Evolutionary conservation across 2,888 invertebrate species (phyloP).

Genomic region (Pammene aurita): DNA sequence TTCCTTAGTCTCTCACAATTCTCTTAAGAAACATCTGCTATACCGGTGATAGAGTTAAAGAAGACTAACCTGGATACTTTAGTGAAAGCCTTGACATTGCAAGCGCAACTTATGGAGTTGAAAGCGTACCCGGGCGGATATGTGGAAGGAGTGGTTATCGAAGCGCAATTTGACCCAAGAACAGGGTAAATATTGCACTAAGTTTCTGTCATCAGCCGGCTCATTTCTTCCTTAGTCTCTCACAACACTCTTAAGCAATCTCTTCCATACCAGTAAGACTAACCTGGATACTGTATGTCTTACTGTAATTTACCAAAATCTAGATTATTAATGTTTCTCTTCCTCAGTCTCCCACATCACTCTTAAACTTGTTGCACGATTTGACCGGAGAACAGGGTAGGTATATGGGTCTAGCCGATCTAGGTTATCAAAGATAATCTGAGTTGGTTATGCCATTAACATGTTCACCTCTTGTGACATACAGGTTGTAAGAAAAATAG

Average conservation of each 20-base stretch:
- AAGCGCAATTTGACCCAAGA: slow-evolving; percentile 88
- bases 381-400: slow-evolving; percentile 86
- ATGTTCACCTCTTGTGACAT: no score
- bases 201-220: no score
- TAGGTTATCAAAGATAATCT: no score
- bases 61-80: slow-evolving; percentile 89
- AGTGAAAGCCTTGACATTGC: slow-evolving; percentile 91
- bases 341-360: no score
- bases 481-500: no score
- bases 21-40: slow-evolving; percentile 56
- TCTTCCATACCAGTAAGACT: slow-evolving; percentile 87
- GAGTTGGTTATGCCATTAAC: no score
- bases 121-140: slow-evolving; percentile 91
- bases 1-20: no score
- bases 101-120: slow-evolving; percentile 94
- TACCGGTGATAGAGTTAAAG: slow-evolving; percentile 95
- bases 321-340: no score
- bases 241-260: no score
- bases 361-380: slow-evolving; percentile 94
- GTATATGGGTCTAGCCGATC: no score
- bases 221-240: no score
- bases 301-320: no score
- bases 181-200: slow-evolving; percentile 80
- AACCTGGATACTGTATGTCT: slow-evolving; percentile 90
- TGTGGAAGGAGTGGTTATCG: slow-evolving; percentile 95